phyloP scores from a whole-genome alignment of 1,140 invertebrate species.

The Drusus annulatus region DNA sequence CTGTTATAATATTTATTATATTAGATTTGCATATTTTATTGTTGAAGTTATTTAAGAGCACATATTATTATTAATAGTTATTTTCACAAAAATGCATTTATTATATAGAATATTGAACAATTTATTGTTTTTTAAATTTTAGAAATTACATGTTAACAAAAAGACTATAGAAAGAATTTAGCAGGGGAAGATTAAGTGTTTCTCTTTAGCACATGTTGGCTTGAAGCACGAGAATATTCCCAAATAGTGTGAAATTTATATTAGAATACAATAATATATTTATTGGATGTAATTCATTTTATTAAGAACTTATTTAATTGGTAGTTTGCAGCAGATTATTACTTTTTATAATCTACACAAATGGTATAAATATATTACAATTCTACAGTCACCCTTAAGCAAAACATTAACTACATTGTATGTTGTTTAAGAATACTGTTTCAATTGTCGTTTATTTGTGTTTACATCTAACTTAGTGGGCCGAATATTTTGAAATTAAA shows the following conservation, averaged over 20 bases:
- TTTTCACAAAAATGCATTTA: conserved; percentile 30
- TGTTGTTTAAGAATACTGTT: too few species aligned
- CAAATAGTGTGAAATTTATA: not conserved
- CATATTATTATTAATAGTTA: conserved; percentile 31
- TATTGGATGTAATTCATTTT: conserved; percentile 1
- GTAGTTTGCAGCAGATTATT: too few species aligned
- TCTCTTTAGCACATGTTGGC: conserved; percentile 37
- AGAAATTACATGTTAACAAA: conserved; percentile 38
- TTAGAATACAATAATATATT: conserved; percentile 6
- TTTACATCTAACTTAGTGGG: too few species aligned
- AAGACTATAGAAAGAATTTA: conserved; percentile 32
- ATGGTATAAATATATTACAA: too few species aligned
- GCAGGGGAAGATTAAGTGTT: conserved; percentile 27
- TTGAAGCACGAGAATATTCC: conserved; percentile 17
- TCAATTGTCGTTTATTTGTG: too few species aligned
- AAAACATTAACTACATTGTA: too few species aligned
- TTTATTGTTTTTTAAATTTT: conserved; percentile 3
- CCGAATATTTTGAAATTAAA: too few species aligned
- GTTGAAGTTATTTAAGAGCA: conserved; percentile 44
- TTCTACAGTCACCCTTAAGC: too few species aligned
- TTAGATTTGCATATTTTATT: conserved; percentile 44
- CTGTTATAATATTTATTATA: conserved; percentile 22
- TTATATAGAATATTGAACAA: conserved; percentile 19
- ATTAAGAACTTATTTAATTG: too few species aligned
- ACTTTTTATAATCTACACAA: too few species aligned